Evolutionary conservation across 2,797 vertebrate genomes (phyloP).

Genomic region (Microtus agrestis): DNA sequence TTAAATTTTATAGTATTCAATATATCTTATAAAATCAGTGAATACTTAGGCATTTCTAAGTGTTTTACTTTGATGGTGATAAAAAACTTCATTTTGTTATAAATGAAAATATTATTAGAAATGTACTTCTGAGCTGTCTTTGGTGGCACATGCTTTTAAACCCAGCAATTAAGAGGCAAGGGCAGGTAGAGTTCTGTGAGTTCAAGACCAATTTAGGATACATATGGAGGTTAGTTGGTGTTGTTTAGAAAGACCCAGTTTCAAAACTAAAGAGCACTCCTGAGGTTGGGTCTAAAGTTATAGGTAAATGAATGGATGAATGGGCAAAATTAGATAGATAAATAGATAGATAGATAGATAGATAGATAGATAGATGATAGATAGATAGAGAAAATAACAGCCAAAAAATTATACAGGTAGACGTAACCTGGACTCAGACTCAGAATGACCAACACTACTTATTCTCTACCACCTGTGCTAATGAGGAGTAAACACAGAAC

Average conservation of each 20-base stretch:
- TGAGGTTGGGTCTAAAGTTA: too few relatives aligned
- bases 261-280: not conserved
- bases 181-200: not conserved
- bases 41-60: not conserved
- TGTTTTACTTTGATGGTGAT: not conserved
- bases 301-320: not conserved
- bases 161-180: not conserved
- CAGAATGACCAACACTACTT: not conserved
- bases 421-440: not conserved
- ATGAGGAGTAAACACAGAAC: not conserved
- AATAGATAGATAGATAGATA: too few relatives aligned
- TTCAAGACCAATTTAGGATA: not conserved
- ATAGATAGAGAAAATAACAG: too few relatives aligned
- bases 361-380: too few relatives aligned
- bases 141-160: not conserved
- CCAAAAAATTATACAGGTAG: not conserved
- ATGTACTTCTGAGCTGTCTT: not conserved
- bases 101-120: not conserved
- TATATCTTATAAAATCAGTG: not conserved
- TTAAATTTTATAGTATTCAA: not conserved
- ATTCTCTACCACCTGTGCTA: not conserved
- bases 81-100: not conserved
- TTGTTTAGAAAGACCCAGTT: not conserved
- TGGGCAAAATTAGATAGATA: too few relatives aligned
- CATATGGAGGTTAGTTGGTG: not conserved